Base-by-base conservation (phyloP, 2,113 vertebrate genomes). In the Cyanistes caeruleus region DNA sequence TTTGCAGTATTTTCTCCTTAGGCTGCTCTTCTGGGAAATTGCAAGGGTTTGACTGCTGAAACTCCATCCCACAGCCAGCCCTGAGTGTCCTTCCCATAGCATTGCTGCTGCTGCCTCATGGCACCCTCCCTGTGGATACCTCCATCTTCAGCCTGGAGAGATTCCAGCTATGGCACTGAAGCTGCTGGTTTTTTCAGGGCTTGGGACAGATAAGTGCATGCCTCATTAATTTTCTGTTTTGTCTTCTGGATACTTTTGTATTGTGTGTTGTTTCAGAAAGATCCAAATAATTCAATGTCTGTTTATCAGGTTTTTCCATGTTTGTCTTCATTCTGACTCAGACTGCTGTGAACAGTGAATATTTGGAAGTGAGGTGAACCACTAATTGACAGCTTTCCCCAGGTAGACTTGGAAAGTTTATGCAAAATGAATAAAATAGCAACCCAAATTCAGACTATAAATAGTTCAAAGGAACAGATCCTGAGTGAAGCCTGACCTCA, bases 11-110 rank as follows among this genome's bases (percentile, higher is more conserved):
- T 70, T 79, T 68, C 64, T 74, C 69, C 33, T 87, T 48, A 44
- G 23, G 44, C 41, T 72, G 39, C 58, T 85, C 27, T 58, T 62
- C 33, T 44, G 39, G 41, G 23, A 59, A 43, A 51, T 8, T 30
- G 7, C 43, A 22, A 16, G 27, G 22, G n/a, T 74, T 76, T 63
- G 74, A 37, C 35, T 28, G 46, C 72, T 77, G 49, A 33, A 59
- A 33, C 16, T 58, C 30, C 35, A 20, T 14, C 64, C 75, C 24
- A 33, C 53, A 67, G 16, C 46, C 55, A 24, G 28, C 12, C 13
- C 62, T 6, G 4, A 53, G 24, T 7, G 24, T 28, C 31, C 33
- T 56, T 30, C 41, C 35, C 0, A 0, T 2, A 24, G 69, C 0
- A 0, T 3, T 43, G 19, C 37, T 84, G 49, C 41, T 73, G 81